Conservation (phyloP, 2,797 vertebrate species). For the Cercopithecus diana region DNA sequence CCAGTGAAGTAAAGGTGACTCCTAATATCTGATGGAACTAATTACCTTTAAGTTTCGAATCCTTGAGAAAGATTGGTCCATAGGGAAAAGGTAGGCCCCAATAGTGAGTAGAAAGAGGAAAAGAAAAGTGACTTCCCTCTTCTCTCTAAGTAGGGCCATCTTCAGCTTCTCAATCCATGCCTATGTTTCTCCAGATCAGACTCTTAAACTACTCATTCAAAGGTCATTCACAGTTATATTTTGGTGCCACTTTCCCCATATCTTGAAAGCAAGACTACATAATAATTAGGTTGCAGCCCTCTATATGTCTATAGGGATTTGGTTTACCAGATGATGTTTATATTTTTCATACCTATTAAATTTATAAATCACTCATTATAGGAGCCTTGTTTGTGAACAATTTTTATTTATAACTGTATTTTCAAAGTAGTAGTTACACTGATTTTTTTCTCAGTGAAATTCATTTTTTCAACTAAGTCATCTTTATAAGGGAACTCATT, state of each 20-base stretch:
- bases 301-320: not conserved
- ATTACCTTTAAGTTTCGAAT: not conserved
- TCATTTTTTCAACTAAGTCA: not conserved
- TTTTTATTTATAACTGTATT: not conserved
- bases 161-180: not conserved
- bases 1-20: not conserved
- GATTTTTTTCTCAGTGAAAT: constrained; percentile 43
- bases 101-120: not conserved
- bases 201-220: not conserved
- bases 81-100: not conserved
- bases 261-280: not conserved
- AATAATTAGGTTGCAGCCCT: not conserved
- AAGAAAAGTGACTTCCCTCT: not conserved
- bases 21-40: not conserved
- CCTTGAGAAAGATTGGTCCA: not conserved
- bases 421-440: not conserved
- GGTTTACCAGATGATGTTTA: not conserved
- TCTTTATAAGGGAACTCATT: not conserved
- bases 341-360: constrained; percentile 11
- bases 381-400: not conserved
- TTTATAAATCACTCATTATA: constrained; percentile 24
- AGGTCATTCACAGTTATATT: not conserved
- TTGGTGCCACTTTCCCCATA: not conserved
- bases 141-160: not conserved
- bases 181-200: not conserved